Evolutionary conservation across 35 echinoderm and acorn worm genomes (phyloP).

Genomic region (Apostichopus californicus): DNA sequence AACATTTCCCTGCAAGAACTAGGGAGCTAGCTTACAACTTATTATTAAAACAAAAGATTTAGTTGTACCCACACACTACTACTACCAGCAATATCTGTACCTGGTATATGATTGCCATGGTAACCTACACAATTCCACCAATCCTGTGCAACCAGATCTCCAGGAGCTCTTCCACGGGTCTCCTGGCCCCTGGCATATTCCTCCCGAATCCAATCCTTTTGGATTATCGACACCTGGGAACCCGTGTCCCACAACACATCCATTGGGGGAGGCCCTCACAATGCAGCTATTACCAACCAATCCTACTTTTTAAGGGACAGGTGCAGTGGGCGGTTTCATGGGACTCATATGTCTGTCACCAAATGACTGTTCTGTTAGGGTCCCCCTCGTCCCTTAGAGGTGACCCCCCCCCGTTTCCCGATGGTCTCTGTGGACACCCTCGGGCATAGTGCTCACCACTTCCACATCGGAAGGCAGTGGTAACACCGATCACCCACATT

Average conservation of each 20-base stretch:
- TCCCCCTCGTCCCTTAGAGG: constrained; percentile 4
- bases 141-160: background rate
- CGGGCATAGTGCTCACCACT: constrained; percentile 41
- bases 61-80: too few relatives aligned
- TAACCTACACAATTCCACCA: too few relatives aligned
- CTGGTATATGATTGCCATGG: too few relatives aligned
- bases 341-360: background rate
- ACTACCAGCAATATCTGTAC: too few relatives aligned
- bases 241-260: constrained; percentile 39
- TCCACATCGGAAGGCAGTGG: constrained; percentile 82
- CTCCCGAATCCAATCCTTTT: background rate
- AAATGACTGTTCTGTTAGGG: background rate
- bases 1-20: too few relatives aligned
- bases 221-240: constrained; percentile 6
- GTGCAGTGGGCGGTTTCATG: background rate
- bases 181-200: background rate
- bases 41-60: too few relatives aligned
- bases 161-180: constrained; percentile 17
- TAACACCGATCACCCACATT: constrained; percentile 8
- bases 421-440: background rate
- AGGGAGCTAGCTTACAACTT: too few relatives aligned
- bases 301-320: constrained; percentile 2
- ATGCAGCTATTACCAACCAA: constrained; percentile 10
- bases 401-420: background rate
- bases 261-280: background rate